Conservation (phyloP, 1,140 invertebrate species). For the Sipha flava region DNA sequence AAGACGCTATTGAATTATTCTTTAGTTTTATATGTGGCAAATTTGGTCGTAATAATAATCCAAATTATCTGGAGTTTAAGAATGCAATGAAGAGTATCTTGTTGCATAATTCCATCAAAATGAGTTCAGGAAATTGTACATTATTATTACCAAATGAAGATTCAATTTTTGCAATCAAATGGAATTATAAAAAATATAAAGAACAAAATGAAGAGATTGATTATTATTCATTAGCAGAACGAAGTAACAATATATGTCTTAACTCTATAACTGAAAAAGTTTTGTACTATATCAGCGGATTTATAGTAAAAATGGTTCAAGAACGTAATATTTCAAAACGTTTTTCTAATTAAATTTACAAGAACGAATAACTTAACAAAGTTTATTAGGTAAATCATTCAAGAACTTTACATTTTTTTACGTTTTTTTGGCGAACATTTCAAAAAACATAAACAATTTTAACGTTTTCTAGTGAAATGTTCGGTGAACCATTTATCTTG, state of each 20-base stretch:
- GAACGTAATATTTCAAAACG: too few relatives aligned
- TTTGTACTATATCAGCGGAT: not conserved
- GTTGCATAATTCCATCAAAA: not conserved
- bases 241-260: not conserved
- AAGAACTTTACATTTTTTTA: too few relatives aligned
- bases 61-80: not conserved
- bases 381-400: too few relatives aligned
- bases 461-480: too few relatives aligned
- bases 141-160: not conserved
- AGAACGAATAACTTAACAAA: too few relatives aligned
- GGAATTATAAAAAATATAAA: not conserved
- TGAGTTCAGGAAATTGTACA: not conserved
- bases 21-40: not conserved
- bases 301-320: not conserved
- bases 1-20: not conserved
- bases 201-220: not conserved
- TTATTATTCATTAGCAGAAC: not conserved
- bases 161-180: not conserved
- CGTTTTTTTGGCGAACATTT: too few relatives aligned
- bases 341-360: too few relatives aligned
- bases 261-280: not conserved
- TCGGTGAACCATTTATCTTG: too few relatives aligned
- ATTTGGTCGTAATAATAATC: not conserved
- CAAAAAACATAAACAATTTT: too few relatives aligned
- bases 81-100: not conserved